A percentile compares a stretch with the other conserved stretches of the same genome.
phyloP scores from a whole-genome alignment of 2,113 vertebrate species.

The Psephotus haematonotus region DNA sequence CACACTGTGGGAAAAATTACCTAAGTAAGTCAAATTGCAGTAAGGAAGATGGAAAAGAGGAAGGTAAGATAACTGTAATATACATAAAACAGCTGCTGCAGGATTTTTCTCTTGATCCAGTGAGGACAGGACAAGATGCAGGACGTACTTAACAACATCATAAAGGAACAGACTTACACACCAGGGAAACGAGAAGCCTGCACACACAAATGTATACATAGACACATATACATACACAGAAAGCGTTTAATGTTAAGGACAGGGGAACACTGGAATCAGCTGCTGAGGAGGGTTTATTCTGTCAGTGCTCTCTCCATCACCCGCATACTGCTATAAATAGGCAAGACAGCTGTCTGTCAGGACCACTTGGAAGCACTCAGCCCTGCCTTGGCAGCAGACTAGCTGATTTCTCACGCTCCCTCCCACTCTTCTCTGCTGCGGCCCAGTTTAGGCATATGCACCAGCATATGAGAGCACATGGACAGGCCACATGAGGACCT shows the following conservation, averaged over 20 bases:
- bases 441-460: neutral
- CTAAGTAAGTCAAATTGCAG: neutral
- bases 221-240: too few species aligned
- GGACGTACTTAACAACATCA: neutral
- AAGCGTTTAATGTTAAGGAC: neutral
- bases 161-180: neutral
- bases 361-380: neutral
- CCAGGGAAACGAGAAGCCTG: neutral
- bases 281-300: neutral
- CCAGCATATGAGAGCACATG: accelerated
- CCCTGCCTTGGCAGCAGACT: neutral
- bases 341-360: neutral
- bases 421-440: neutral
- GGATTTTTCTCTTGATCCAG: neutral
- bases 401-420: neutral
- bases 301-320: neutral
- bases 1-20: neutral
- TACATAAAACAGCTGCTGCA: neutral
- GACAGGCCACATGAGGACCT: neutral
- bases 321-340: neutral
- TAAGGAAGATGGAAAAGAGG: neutral
- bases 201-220: neutral
- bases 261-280: neutral
- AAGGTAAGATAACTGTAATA: neutral
- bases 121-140: neutral